A percentile compares a stretch with the other conserved stretches of the same genome.
phyloP scores from a whole-genome alignment of 92 coral and sea anemone genomes.

The Ricordea florida region DNA sequence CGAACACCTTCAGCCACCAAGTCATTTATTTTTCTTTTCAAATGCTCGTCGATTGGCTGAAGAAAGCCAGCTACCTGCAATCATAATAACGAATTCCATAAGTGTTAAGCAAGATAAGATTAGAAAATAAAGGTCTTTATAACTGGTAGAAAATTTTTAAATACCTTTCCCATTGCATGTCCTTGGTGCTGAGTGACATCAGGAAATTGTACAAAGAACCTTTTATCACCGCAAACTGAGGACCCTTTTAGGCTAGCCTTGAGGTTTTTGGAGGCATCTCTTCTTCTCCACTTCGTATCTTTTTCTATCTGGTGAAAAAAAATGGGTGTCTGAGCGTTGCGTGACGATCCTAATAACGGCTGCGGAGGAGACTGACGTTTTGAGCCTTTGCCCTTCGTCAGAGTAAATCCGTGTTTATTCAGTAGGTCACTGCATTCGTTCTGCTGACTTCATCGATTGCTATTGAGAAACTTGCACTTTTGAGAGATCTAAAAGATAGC shows the following conservation, averaged over 20 bases:
- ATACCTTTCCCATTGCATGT: background rate
- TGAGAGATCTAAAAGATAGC: background rate
- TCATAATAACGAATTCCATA: background rate
- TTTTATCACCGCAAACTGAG: background rate
- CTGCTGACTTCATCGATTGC: background rate
- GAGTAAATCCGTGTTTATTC: too few relatives aligned
- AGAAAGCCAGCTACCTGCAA: constrained; percentile 6
- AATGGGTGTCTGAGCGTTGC: background rate
- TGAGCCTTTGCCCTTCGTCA: background rate
- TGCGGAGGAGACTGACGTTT: too few relatives aligned
- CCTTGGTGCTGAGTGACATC: background rate
- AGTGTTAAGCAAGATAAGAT: background rate
- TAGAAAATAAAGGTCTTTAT: too few relatives aligned
- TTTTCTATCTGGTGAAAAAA: background rate
- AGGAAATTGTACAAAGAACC: background rate
- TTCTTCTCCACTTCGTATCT: background rate
- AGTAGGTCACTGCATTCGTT: too few relatives aligned
- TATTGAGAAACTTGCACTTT: background rate
- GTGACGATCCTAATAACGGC: background rate
- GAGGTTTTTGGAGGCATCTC: background rate
- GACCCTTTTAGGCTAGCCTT: background rate
- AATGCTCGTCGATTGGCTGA: background rate
- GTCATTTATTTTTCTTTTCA: background rate
- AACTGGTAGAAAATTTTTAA: too few relatives aligned
- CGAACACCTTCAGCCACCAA: background rate